Percentiles rank a stretch among this genome's conserved stretches.
These are phyloP conservation scores for Sycophaga agraensis DNA, from an alignment of 1,140 invertebrate species.

Conservation along the genomic window DNA sequence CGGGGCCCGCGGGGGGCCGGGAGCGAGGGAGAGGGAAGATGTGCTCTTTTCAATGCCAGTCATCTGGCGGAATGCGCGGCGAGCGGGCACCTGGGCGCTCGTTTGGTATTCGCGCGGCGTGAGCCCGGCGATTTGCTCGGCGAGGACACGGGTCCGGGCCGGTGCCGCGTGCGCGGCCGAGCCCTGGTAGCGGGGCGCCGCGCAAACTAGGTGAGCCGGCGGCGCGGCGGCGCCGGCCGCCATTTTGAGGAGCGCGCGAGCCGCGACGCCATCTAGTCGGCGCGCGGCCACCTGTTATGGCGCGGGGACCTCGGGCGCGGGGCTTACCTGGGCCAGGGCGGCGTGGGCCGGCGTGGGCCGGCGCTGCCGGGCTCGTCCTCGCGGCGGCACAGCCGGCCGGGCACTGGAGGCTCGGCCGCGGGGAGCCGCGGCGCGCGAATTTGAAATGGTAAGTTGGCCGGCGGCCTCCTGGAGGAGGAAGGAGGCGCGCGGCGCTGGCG, in stretches of 20 bases:
- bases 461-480: slow-evolving; percentile 35
- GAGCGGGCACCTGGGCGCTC: slow-evolving; percentile 50
- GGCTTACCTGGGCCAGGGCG: slow-evolving; percentile 12
- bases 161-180: not conserved
- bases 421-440: slow-evolving; percentile 34
- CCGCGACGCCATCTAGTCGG: slow-evolving; percentile 4
- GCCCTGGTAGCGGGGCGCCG: too few relatives aligned
- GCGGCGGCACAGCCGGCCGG: slow-evolving; percentile 39
- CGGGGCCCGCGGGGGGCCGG: not conserved
- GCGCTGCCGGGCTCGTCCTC: slow-evolving; percentile 35
- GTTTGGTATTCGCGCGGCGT: slow-evolving; percentile 33
- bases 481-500: slow-evolving; percentile 26
- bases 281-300: not conserved
- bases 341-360: slow-evolving; percentile 7
- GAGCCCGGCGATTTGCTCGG: slow-evolving; percentile 43
- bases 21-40: not conserved
- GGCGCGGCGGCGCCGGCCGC: slow-evolving; percentile 22
- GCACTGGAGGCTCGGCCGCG: slow-evolving; percentile 41
- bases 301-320: not conserved
- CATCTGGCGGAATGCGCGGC: slow-evolving; percentile 51
- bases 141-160: slow-evolving; percentile 22
- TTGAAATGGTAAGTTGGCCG: slow-evolving; percentile 44
- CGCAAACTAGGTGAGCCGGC: slow-evolving; percentile 18
- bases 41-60: slow-evolving; percentile 52
- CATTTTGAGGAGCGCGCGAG: not conserved